These are phyloP conservation scores for Heliconius nattereri DNA, from an alignment of 1,140 invertebrate species.

Conservation along the genomic window DNA sequence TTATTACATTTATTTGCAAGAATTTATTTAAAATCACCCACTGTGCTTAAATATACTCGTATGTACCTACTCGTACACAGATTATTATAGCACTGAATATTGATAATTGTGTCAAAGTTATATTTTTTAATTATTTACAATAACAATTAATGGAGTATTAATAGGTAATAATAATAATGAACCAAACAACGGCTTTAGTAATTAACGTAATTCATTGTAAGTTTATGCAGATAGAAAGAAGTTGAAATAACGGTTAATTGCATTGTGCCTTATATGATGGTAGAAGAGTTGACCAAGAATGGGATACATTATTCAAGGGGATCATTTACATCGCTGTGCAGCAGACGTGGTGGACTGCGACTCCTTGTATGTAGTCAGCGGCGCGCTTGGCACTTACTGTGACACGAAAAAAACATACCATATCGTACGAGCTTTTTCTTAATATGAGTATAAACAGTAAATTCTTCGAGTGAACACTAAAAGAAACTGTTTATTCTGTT, in stretches of 20 bases:
- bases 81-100: no score
- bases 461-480: slow-evolving; percentile 46
- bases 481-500: slow-evolving; percentile 48
- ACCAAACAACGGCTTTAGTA: slow-evolving; percentile 47
- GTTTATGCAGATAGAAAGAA: slow-evolving; percentile 68
- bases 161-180: slow-evolving; percentile 20
- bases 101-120: no score
- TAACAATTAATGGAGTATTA: slow-evolving; percentile 29
- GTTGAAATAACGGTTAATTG: slow-evolving; percentile 75
- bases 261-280: slow-evolving; percentile 72
- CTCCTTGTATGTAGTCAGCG: slow-evolving; percentile 68
- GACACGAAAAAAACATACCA: slow-evolving; percentile 67
- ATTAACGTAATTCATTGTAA: slow-evolving; percentile 61
- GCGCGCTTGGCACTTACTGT: slow-evolving; percentile 67
- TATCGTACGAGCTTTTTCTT: slow-evolving; percentile 62
- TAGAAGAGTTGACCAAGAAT: slow-evolving; percentile 70
- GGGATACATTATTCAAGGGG: slow-evolving; percentile 79
- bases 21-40: no score
- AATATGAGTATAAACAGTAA: slow-evolving; percentile 44
- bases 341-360: slow-evolving; percentile 67
- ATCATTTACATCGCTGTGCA: slow-evolving; percentile 76
- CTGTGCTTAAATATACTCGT: no score
- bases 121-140: neutral
- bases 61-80: no score
- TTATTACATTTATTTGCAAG: no score